Evolutionary conservation across 1,140 invertebrate genomes (phyloP).

Genomic region (Platorchestia sp.): DNA sequence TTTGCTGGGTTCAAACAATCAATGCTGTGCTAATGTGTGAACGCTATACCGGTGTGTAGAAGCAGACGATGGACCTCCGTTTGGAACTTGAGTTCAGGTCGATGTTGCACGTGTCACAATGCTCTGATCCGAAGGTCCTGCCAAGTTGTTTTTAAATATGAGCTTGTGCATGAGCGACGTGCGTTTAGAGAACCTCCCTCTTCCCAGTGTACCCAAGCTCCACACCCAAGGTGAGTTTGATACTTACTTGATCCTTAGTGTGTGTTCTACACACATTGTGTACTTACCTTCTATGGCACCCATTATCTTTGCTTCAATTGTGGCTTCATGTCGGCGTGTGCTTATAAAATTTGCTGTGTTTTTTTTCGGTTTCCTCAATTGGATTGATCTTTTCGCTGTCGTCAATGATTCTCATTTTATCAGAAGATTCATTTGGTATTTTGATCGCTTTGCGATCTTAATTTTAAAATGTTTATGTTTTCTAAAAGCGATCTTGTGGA

Average conservation of each 20-base stretch:
- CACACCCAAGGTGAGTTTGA: not conserved
- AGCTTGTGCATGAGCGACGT: constrained; percentile 34
- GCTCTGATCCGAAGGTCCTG: not conserved
- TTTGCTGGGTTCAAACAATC: not conserved
- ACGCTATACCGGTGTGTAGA: not conserved
- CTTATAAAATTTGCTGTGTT: not conserved
- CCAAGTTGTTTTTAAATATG: constrained; percentile 11
- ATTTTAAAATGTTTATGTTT: too few species aligned
- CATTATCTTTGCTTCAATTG: not conserved
- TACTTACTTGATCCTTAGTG: too few species aligned
- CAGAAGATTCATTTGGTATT: not conserved
- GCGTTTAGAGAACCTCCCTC: constrained; percentile 30
- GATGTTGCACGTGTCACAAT: not conserved
- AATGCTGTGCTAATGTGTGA: not conserved
- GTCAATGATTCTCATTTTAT: not conserved
- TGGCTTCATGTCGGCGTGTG: not conserved
- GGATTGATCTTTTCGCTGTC: not conserved
- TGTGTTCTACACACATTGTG: too few species aligned
- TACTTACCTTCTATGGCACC: too few species aligned
- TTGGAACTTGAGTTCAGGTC: not conserved
- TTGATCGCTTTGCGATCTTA: not conserved
- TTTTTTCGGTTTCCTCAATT: not conserved
- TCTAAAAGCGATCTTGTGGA: too few species aligned
- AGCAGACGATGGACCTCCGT: not conserved
- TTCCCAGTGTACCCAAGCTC: constrained; percentile 3